These are phyloP conservation scores for Myiotriccus ornatus DNA, from an alignment of 2,797 vertebrate genomes.

Conservation along the genomic window DNA sequence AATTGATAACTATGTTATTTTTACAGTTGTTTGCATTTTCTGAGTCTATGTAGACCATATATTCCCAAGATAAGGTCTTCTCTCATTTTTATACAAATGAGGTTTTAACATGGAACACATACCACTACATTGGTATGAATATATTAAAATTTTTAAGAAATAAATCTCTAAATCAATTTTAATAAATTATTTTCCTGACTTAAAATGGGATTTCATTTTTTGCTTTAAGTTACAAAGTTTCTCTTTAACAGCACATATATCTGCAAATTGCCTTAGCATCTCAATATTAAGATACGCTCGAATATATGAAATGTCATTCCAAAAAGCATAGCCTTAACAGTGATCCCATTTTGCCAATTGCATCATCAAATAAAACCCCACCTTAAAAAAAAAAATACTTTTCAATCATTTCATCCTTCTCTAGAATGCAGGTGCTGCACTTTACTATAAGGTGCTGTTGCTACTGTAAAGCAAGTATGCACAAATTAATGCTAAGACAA, in stretches of 20 bases:
- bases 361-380: neutral
- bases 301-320: neutral
- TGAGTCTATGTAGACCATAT: neutral
- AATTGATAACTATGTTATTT: neutral
- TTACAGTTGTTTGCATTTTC: neutral
- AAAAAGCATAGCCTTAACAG: neutral
- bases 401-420: neutral
- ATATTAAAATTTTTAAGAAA: neutral
- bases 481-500: neutral
- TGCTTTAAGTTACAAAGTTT: neutral
- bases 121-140: neutral
- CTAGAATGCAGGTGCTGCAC: neutral
- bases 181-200: neutral
- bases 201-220: accelerated
- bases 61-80: neutral
- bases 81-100: neutral
- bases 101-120: neutral
- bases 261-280: neutral
- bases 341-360: neutral
- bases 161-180: neutral
- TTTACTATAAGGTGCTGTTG: neutral
- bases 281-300: neutral
- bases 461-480: neutral
- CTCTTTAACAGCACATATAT: neutral
- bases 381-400: accelerated